These are phyloP conservation scores for Tapera naevia DNA, from an alignment of 2,797 vertebrate genomes.

Conservation along the genomic window DNA sequence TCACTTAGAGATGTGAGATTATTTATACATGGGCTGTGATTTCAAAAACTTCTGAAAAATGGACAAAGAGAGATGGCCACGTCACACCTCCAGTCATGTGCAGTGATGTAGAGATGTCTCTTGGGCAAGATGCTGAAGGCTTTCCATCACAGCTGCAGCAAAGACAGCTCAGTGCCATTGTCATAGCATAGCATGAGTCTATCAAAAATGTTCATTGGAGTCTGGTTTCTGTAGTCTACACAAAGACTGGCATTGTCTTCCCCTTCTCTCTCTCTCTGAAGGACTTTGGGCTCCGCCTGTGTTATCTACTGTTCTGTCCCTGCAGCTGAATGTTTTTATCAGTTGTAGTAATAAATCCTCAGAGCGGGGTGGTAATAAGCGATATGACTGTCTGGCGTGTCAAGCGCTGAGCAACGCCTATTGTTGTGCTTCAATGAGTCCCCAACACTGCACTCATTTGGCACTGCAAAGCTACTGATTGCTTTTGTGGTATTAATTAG, in stretches of 20 bases:
- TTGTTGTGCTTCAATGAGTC: background rate
- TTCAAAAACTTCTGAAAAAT: background rate
- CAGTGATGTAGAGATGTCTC: background rate
- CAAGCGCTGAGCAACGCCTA: background rate
- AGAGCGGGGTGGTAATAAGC: background rate
- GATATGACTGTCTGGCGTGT: background rate
- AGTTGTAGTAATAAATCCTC: slow-evolving; percentile 7
- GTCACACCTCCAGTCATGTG: background rate
- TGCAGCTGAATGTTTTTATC: background rate
- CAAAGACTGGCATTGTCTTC: background rate
- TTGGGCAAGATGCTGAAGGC: background rate
- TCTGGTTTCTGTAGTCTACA: background rate
- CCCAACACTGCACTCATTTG: background rate
- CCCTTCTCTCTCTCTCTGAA: background rate
- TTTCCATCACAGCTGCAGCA: background rate
- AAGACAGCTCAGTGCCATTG: background rate
- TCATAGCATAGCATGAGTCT: background rate
- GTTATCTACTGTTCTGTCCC: background rate
- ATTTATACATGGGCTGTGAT: background rate
- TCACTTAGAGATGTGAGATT: background rate
- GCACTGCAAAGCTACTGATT: slow-evolving; percentile 24
- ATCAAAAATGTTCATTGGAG: background rate
- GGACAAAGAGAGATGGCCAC: background rate
- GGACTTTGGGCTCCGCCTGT: background rate
- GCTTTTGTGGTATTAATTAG: slow-evolving; percentile 48